A percentile compares a stretch with the other conserved stretches of the same genome.
Conservation (phyloP, 1,140 invertebrate genomes). For the Pseudomyrmex dendroicus region DNA sequence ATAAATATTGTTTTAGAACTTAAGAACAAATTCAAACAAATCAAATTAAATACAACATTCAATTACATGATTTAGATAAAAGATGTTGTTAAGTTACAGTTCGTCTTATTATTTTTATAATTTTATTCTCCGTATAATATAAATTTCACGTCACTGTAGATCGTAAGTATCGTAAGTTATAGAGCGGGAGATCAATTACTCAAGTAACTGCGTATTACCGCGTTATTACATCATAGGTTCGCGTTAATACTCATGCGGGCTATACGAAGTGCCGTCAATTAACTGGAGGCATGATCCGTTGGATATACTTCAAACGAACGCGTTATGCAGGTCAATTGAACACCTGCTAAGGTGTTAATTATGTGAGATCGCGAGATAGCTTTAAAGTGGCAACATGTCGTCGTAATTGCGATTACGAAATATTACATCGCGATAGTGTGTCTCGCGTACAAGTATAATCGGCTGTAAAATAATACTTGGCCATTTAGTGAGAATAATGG, state of each 20-base stretch:
- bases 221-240: slow-evolving; percentile 32
- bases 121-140: too few relatives aligned
- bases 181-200: slow-evolving; percentile 5
- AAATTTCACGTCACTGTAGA: not conserved
- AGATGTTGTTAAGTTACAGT: too few relatives aligned
- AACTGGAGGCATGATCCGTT: slow-evolving; percentile 37
- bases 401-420: slow-evolving; percentile 42
- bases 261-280: slow-evolving; percentile 52
- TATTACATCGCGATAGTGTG: slow-evolving; percentile 31
- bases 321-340: slow-evolving; percentile 47
- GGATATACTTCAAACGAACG: slow-evolving; percentile 51
- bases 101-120: too few relatives aligned
- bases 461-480: slow-evolving; percentile 1
- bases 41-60: too few relatives aligned
- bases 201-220: slow-evolving; percentile 63
- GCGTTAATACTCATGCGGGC: slow-evolving; percentile 43
- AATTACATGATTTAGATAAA: too few relatives aligned
- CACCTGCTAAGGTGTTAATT: slow-evolving; percentile 54
- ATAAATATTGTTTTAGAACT: too few relatives aligned
- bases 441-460: slow-evolving; percentile 17
- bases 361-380: slow-evolving; percentile 35
- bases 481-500: slow-evolving; percentile 22
- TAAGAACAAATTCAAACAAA: too few relatives aligned
- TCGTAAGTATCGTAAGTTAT: slow-evolving; percentile 26
- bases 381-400: slow-evolving; percentile 23